Evolutionary conservation across 2,888 invertebrate species (phyloP).

Genomic region (Allygus modestus): DNA sequence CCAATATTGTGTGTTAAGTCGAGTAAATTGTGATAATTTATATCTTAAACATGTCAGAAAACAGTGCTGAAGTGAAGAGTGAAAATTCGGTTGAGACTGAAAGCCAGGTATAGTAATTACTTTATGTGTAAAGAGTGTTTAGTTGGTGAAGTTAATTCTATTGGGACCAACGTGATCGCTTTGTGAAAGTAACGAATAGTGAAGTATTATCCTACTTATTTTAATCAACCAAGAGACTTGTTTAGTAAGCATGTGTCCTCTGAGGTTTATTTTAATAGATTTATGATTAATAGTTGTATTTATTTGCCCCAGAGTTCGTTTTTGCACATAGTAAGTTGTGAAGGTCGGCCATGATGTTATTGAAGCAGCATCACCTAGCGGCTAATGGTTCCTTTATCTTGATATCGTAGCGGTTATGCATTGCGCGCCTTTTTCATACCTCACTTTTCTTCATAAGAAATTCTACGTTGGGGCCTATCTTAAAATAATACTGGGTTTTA

Average conservation of each 20-base stretch:
- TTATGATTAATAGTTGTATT: neutral
- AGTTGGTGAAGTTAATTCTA: neutral
- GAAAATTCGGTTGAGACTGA: slow-evolving; percentile 67
- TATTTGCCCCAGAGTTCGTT: neutral
- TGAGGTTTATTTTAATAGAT: neutral
- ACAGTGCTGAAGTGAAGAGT: slow-evolving; percentile 67
- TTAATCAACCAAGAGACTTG: neutral
- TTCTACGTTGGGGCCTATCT: too few species aligned
- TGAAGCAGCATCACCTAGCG: slow-evolving; percentile 61
- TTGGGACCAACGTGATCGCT: slow-evolving; percentile 61
- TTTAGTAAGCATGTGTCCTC: neutral
- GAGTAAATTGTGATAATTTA: slow-evolving; percentile 25
- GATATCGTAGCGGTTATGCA: neutral
- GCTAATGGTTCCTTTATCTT: slow-evolving; percentile 37
- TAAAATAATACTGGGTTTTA: too few species aligned
- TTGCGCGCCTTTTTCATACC: slow-evolving; percentile 46
- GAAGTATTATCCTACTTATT: neutral
- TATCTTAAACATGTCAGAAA: slow-evolving; percentile 67
- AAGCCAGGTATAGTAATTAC: slow-evolving; percentile 52
- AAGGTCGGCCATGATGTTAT: slow-evolving; percentile 62
- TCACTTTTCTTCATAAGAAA: neutral
- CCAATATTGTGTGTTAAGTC: slow-evolving; percentile 25
- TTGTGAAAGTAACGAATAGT: neutral
- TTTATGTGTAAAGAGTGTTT: neutral
- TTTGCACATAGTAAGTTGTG: neutral